Evolutionary conservation across 1,140 invertebrate species (phyloP), one percentile per base, ranked within the genome.

Genomic region (Brachionus manjavacas): DNA sequence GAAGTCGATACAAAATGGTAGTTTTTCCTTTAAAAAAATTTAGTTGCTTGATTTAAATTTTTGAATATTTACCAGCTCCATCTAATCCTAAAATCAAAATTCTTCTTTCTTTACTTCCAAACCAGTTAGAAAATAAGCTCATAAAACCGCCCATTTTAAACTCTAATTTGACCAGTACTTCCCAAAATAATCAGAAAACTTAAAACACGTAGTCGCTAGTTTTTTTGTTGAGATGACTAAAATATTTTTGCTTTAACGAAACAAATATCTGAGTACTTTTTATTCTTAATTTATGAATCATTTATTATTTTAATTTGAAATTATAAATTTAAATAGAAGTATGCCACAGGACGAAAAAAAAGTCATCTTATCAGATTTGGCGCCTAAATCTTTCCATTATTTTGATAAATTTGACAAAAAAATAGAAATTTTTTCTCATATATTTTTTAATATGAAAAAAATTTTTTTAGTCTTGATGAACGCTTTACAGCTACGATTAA

Each of bases 41-140:
- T 80, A 11, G 3, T 55, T 31, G n/a, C 11, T 81, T 3, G 28
- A 28, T 16, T 7, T 28, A 31, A 78, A 43, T 12, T 16, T 16
- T 4, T 49, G 41, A 78, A 28, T 78, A 25, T 35, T 39, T 60
- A 74, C 90, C 89, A 83, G 89, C 90, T 39, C 97, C 97, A 90
- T 99, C 97, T 83, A 99, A 91, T 11, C 97, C 97, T 46, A 99
- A 91, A 88, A 99, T 99, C 85, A 99, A 91, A 89, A 99, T 99
- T 87, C 97, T 92, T 93, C 98, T 96, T 92, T 99, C 97, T 86
- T 95, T 92, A 85, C 94, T 94, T 28, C 96, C 96, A 87, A 98
- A 91, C 85, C 98, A 91, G 87, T 93, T 94, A 87, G 94, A 93
- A 91, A 99, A 98, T 90, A 97, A 97, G 91, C 96, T 97, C 87